Conservation (phyloP, 2,113 vertebrate species). For the Sprattus sprattus region DNA sequence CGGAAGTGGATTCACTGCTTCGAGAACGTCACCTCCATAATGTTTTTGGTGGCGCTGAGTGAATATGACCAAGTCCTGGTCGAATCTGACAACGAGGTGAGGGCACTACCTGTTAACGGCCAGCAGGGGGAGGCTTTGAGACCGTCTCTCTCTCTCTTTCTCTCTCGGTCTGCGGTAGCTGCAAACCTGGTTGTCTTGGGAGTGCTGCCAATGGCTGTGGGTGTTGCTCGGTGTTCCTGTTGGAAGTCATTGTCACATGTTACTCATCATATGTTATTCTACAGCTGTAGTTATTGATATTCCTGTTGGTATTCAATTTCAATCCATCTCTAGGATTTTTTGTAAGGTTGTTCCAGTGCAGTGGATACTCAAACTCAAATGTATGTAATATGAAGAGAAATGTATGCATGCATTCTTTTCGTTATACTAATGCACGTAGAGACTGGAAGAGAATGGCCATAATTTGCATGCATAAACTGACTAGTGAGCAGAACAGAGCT, state of each 20-base stretch:
- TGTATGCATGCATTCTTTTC: neutral
- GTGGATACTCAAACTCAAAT: neutral
- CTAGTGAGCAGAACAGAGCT: neutral
- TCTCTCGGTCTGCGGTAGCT: neutral
- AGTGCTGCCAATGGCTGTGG: neutral
- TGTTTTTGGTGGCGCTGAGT: constrained; percentile 83
- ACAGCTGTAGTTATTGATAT: neutral
- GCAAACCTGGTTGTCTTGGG: neutral
- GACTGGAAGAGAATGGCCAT: neutral
- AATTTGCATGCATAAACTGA: neutral
- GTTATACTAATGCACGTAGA: neutral
- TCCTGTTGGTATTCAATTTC: neutral
- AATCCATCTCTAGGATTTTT: neutral
- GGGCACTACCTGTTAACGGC: neutral
- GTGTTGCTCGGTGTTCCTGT: neutral
- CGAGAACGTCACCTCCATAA: constrained; percentile 72
- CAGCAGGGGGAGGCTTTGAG: constrained; percentile 28
- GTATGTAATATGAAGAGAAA: neutral
- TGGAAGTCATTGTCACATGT: neutral
- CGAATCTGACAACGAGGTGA: constrained; percentile 84
- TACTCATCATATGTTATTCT: neutral
- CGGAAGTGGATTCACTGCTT: constrained; percentile 78
- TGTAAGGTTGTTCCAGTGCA: neutral
- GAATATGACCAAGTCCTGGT: constrained; percentile 89
- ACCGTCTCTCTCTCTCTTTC: neutral